phyloP scores from a whole-genome alignment of 2,888 invertebrate species.

The Gastrophysa polygoni region DNA sequence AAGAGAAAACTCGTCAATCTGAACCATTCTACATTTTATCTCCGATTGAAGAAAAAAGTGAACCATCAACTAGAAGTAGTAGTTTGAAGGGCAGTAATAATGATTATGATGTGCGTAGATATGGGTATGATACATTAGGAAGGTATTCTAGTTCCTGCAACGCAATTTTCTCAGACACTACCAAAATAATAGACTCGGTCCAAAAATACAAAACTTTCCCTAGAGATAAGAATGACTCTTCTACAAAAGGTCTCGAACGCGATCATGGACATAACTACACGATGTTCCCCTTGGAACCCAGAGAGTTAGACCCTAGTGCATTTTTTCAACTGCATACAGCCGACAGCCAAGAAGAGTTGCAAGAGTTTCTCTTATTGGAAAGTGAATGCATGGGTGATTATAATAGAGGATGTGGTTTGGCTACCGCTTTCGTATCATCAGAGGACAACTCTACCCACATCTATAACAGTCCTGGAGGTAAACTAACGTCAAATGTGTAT shows the following conservation, averaged over 20 bases:
- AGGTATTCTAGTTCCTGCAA: conserved; percentile 55
- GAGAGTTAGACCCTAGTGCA: conserved; percentile 64
- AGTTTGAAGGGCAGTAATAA: conserved; percentile 52
- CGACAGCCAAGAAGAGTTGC: conserved; percentile 67
- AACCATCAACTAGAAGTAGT: conserved; percentile 61
- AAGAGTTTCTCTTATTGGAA: conserved; percentile 66
- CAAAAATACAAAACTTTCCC: conserved; percentile 64
- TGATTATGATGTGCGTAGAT: conserved; percentile 46
- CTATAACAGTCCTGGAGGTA: conserved; percentile 29
- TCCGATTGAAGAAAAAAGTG: conserved; percentile 66
- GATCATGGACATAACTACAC: conserved; percentile 46
- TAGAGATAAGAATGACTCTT: conserved; percentile 57
- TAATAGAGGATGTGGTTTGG: conserved; percentile 58
- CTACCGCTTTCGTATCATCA: conserved; percentile 55
- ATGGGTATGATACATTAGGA: conserved; percentile 33
- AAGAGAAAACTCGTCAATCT: conserved; percentile 33
- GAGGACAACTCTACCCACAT: conserved; percentile 20
- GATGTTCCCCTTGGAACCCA: conserved; percentile 64
- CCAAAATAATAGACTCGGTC: conserved; percentile 39
- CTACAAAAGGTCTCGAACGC: conserved; percentile 37
- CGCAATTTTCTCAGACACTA: conserved; percentile 49
- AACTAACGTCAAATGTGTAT: conserved; percentile 34
- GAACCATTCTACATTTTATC: conserved; percentile 57
- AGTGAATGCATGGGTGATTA: conserved; percentile 63
- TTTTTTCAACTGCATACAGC: conserved; percentile 66